A percentile compares a stretch with the other conserved stretches of the same genome.
Conservation (phyloP, 2,888 invertebrate genomes). For the Iphiclides podalirius region DNA sequence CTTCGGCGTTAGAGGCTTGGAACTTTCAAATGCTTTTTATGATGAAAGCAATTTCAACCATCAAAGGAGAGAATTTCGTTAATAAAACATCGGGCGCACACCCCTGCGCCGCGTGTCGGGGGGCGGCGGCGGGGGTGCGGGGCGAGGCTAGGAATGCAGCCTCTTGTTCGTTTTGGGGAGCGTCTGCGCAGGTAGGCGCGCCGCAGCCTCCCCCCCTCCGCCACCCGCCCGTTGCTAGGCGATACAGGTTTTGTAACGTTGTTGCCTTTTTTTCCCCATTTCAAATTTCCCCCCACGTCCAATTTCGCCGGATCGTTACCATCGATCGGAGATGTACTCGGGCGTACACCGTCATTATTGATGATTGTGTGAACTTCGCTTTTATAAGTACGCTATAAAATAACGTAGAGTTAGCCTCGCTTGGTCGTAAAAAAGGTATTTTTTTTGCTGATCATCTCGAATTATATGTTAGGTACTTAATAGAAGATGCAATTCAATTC, state of each 20-base stretch:
- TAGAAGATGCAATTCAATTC: too few species aligned
- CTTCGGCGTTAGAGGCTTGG: too few species aligned
- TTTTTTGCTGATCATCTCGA: too few species aligned
- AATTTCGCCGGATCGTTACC: conserved; percentile 12
- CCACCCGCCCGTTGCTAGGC: conserved; percentile 45
- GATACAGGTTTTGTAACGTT: conserved; percentile 28
- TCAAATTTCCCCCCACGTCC: conserved; percentile 18
- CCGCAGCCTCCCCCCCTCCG: conserved; percentile 43
- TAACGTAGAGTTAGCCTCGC: too few species aligned
- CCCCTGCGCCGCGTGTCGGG: conserved; percentile 18
- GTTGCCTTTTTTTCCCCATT: conserved; percentile 11
- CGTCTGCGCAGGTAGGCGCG: conserved; percentile 77
- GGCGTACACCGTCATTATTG: not conserved
- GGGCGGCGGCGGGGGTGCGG: conserved; percentile 43
- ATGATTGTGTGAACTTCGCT: too few species aligned
- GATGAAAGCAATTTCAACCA: too few species aligned
- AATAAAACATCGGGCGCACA: not conserved
- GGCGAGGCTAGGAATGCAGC: conserved; percentile 67
- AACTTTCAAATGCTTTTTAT: too few species aligned
- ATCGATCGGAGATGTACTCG: conserved; percentile 4
- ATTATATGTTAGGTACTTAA: too few species aligned
- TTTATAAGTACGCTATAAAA: too few species aligned
- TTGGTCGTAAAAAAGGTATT: too few species aligned
- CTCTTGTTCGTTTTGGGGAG: conserved; percentile 78
- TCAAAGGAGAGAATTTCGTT: too few species aligned